Evolutionary conservation across 2,797 vertebrate genomes (phyloP), one percentile per base, ranked within the genome.

Genomic region (Cryptoblepharus egeriae): DNA sequence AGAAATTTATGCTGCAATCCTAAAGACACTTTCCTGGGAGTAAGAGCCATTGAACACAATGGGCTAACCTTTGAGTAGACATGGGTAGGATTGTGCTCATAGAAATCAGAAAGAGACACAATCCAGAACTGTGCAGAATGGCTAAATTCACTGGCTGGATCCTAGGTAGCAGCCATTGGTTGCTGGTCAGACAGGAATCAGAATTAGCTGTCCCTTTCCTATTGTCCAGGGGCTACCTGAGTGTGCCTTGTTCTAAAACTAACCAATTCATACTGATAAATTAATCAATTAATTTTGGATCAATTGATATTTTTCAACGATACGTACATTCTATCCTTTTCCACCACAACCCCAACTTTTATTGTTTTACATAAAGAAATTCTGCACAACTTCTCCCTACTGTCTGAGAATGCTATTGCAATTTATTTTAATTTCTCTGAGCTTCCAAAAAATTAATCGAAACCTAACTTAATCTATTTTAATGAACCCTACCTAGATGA

Each of bases 381-480:
- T 26, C 67, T 22, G 12, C 75, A 70, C 4, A 82, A 82, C 79
- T 60, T 0, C 85, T 81, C 71, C 79, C 80, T 70, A 22, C n/a
- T 80, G 52, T 71, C 71, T 86, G 81, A 37, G 0, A 81, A 57
- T 0, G 81, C 82, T 87, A 77, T 71, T 76, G 28, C 55, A 81
- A 92, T 90, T 81, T 69, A 80, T 89, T 89, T 88, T 87, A 39
- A 89, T 88, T 88, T 90, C 55, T 81, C 76, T 55, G 0, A 2
- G 69, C 77, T 85, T 84, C 37, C 26, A 87, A 81, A 49, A 82
- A 60, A 87, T 84, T 88, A 88, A 88, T 89, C 55, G 88, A 90
- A 87, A 88, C 24, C 82, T 88, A 88, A 88, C 82, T 58, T 88
- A 89, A 87, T 89, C 24, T 87, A 61, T 89, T 91, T 86, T 90